A percentile compares a stretch with the other conserved stretches of the same genome.
These are phyloP conservation scores for Mesembrinibis cayennensis DNA, from an alignment of 2,113 vertebrate species.

Conservation along the genomic window DNA sequence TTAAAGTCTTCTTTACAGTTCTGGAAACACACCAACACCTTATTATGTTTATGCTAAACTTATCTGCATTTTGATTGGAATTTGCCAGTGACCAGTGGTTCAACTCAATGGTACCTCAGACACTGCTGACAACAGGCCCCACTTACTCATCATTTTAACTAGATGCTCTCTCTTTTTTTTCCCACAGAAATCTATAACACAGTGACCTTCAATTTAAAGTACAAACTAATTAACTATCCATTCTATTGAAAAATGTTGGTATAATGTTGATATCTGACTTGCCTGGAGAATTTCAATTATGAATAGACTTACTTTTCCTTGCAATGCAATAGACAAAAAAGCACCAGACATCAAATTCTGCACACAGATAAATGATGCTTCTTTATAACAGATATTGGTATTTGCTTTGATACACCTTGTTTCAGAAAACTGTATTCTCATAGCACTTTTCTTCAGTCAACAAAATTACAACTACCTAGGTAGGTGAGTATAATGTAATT, in stretches of 20 bases:
- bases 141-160: constrained; percentile 20
- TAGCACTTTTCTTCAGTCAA: background rate
- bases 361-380: constrained; percentile 3
- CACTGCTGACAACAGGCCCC: background rate
- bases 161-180: constrained; percentile 32
- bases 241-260: constrained; percentile 54
- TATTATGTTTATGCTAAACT: constrained; percentile 33
- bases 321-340: background rate
- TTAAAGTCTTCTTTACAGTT: constrained; percentile 35
- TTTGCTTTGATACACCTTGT: background rate
- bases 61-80: constrained; percentile 55
- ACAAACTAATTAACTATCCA: constrained; percentile 63
- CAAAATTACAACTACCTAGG: background rate
- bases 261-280: constrained; percentile 61
- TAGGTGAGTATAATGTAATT: background rate
- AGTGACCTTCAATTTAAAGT: constrained; percentile 57
- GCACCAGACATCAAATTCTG: background rate
- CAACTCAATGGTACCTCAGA: background rate
- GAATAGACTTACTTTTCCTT: constrained; percentile 28
- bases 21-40: constrained; percentile 59
- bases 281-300: constrained; percentile 63
- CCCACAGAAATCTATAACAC: constrained; percentile 56
- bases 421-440: constrained; percentile 1
- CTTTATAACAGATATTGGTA: background rate
- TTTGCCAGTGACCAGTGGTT: constrained; percentile 20